A percentile compares a stretch with the other conserved stretches of the same genome.
These are phyloP conservation scores for Hypomecis punctinalis DNA, from an alignment of 2,888 invertebrate genomes.

Conservation along the genomic window DNA sequence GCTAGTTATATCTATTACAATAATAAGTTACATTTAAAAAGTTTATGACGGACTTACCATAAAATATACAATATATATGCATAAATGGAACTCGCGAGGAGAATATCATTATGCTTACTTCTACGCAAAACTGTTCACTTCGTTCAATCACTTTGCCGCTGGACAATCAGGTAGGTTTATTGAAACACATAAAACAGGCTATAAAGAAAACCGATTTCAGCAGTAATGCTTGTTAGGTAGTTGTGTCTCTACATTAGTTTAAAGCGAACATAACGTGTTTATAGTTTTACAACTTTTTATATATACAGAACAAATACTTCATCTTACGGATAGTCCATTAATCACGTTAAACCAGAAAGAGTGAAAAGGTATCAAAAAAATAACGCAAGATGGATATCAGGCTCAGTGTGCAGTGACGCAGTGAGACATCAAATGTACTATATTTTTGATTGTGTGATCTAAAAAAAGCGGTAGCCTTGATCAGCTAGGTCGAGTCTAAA, in stretches of 20 bases:
- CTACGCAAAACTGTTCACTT: conserved; percentile 1
- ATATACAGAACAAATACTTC: too few species aligned
- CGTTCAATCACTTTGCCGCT: not conserved
- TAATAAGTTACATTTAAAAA: not conserved
- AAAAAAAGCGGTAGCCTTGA: too few species aligned
- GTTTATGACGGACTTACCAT: conserved; percentile 10
- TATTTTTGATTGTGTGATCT: too few species aligned
- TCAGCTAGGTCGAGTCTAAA: too few species aligned
- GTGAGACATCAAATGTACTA: too few species aligned
- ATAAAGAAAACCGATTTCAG: conserved; percentile 22
- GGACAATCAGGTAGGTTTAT: conserved; percentile 8
- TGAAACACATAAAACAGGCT: conserved; percentile 20
- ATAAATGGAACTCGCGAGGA: conserved; percentile 6
- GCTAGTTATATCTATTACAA: not conserved
- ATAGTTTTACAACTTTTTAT: not conserved
- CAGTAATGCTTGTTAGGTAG: conserved; percentile 8
- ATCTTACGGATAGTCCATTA: too few species aligned
- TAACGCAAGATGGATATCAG: too few species aligned
- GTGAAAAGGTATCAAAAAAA: too few species aligned
- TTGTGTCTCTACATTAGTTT: conserved; percentile 1
- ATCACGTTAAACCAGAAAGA: too few species aligned
- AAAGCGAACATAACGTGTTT: not conserved
- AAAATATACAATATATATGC: conserved; percentile 12
- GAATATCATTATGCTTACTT: conserved; percentile 8
- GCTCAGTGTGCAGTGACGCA: too few species aligned